These are phyloP conservation scores for Monodelphis domestica DNA, from an alignment of 2,797 vertebrate genomes.

Conservation along the genomic window DNA sequence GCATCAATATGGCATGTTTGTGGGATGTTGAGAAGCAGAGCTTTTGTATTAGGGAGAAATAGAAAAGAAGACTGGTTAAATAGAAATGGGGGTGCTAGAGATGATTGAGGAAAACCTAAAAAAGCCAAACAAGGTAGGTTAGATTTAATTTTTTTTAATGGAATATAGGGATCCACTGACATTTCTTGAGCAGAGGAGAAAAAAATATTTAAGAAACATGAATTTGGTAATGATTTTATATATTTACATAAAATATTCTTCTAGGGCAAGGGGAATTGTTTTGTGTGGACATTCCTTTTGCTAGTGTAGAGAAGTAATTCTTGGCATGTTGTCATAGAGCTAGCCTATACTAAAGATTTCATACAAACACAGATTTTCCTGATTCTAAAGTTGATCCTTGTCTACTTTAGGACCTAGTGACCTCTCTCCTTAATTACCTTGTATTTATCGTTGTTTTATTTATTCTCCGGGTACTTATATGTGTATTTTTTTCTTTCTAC, in stretches of 20 bases:
- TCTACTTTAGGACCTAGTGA: not conserved
- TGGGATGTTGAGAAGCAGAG: not conserved
- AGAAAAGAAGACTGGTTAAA: not conserved
- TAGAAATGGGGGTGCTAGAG: not conserved
- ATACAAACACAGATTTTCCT: not conserved
- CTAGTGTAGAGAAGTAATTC: not conserved
- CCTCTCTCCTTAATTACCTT: not conserved
- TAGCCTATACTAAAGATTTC: not conserved
- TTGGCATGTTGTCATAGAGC: not conserved
- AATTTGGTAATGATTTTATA: not conserved
- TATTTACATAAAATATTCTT: not conserved
- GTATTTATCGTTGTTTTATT: not conserved
- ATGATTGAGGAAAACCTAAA: not conserved
- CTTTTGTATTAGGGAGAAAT: not conserved
- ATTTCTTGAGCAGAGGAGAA: not conserved
- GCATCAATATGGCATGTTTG: not conserved
- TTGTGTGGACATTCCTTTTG: not conserved
- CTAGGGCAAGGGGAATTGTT: not conserved
- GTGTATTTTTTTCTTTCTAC: not conserved
- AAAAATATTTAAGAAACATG: not conserved
- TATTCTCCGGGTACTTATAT: not conserved
- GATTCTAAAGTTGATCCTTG: not conserved
- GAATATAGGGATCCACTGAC: not conserved
- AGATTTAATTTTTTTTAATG: not conserved
- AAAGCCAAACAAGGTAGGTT: not conserved